Conservation (phyloP, 2,113 vertebrate genomes). For the Microcebus ravelobensis region DNA sequence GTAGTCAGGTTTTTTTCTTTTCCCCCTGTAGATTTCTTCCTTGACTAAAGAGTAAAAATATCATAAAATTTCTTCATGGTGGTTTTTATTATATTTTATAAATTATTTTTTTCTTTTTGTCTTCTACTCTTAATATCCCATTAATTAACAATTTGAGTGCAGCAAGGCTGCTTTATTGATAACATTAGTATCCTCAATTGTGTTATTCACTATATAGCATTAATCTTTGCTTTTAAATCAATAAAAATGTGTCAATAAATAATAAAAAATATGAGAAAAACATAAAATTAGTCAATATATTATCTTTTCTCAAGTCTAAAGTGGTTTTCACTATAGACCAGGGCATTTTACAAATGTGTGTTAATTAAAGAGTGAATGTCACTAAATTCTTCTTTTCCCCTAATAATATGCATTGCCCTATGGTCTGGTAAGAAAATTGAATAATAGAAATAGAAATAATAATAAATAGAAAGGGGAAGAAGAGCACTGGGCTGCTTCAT, state of each 20-base stretch:
- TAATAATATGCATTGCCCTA: neutral
- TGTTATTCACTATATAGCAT: neutral
- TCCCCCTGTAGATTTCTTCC: neutral
- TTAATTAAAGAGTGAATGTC: neutral
- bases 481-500: neutral
- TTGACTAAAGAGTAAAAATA: neutral
- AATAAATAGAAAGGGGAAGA: neutral
- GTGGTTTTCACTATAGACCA: neutral
- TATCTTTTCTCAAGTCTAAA: neutral
- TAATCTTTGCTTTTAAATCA: conserved; percentile 45
- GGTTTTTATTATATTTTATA: neutral
- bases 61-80: neutral
- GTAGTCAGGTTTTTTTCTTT: neutral
- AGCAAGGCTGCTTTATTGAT: neutral
- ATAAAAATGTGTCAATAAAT: neutral
- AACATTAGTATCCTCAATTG: neutral
- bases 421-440: neutral
- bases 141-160: conserved; percentile 1
- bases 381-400: neutral
- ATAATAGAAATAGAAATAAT: neutral
- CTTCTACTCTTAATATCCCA: neutral
- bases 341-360: neutral
- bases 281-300: neutral
- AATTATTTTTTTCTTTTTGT: neutral
- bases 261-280: conserved; percentile 38